phyloP scores from a whole-genome alignment of 2,113 vertebrate genomes.

The Syrmaticus mikado region DNA sequence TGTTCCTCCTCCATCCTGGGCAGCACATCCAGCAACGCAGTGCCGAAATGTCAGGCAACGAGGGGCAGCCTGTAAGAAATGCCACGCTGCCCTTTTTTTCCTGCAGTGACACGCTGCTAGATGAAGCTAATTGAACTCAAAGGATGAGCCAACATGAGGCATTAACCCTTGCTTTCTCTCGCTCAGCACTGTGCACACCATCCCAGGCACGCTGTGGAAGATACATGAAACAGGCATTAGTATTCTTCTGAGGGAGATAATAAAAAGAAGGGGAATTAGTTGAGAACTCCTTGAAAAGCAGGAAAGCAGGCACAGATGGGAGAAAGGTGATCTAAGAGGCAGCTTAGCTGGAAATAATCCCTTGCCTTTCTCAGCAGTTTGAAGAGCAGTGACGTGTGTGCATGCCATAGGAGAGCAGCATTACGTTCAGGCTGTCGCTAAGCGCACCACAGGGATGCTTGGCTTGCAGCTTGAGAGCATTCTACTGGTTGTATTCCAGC shows the following conservation, averaged over 20 bases:
- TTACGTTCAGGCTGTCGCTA: fast-evolving
- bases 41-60: conserved; percentile 15
- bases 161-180: background rate
- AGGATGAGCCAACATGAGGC: background rate
- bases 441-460: background rate
- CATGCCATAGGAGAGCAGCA: background rate
- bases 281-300: background rate
- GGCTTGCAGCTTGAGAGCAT: background rate
- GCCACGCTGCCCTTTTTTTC: conserved; percentile 44
- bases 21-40: fast-evolving
- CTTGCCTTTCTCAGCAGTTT: background rate
- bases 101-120: background rate
- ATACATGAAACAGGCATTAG: background rate
- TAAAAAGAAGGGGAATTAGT: background rate
- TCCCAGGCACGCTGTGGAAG: background rate
- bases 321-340: background rate
- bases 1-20: background rate
- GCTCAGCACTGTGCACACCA: fast-evolving
- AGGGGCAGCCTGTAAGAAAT: conserved; percentile 48
- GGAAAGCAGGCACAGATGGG: background rate
- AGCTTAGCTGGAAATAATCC: background rate
- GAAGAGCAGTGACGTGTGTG: background rate
- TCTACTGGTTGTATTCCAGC: background rate
- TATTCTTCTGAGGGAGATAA: fast-evolving
- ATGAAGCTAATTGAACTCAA: conserved; percentile 21